Evolutionary conservation across 2,888 invertebrate genomes (phyloP), one percentile per base, ranked within the genome.

Genomic region (Exocentrus adspersus): DNA sequence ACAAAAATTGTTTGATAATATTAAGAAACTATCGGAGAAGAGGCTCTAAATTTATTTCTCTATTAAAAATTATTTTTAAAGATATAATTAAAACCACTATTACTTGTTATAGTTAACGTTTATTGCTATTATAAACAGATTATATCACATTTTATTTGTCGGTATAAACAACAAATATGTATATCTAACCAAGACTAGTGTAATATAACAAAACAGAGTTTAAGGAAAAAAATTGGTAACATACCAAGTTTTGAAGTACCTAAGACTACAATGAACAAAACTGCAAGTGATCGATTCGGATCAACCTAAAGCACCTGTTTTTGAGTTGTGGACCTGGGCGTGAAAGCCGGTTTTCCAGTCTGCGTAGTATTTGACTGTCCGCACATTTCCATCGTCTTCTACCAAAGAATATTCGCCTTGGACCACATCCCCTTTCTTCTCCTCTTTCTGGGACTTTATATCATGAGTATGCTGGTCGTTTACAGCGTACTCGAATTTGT

Each of bases 281-380:
- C 24, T 24, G 24, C 24, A 5, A 24, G 7, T 5, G 7, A 24
- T 24, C 7, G 7, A 24, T 3, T 7, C 7, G 3, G 24, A 24
- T 45, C 32, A 37, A 21, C 53, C 21, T 28, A 46, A 37, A 20
- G 42, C 12, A 17, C 56, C 45, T 19, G 57, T 63, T 32, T 81
- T 80, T 1, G 79, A 77, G 81, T 90, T 90, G 80, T 86, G 87
- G 51, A 91, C 90, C 78, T 87, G 85, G 64, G 91, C 91, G 80
- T 91, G 90, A 85, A 92, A 92, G 76, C 91, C 91, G 73, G 89
- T 90, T 81, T 90, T 88, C 91, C 91, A 91, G 80, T 92, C 91
- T 60, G 91, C 91, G 60, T 89, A 87, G 82, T 92, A 92, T 82
- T 89, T 87, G 62, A 92, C 91, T 1, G 90, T 91, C 70, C 91